Conservation (phyloP, 2,888 invertebrate genomes). For the Melikaiella ostensackeni region DNA sequence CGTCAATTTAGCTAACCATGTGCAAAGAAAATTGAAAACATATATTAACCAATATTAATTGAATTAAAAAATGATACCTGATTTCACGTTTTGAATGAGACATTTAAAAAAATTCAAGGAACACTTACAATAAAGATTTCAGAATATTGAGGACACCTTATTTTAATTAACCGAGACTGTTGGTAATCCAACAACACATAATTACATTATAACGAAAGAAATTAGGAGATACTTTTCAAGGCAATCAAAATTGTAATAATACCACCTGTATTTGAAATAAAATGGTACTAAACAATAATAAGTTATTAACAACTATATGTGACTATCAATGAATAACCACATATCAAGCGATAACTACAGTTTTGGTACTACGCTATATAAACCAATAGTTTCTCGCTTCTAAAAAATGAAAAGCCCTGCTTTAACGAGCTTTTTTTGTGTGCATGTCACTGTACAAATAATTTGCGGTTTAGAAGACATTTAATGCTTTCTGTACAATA, state of each 20-base stretch:
- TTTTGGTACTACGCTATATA: slow-evolving; percentile 34
- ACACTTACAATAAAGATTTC: slow-evolving; percentile 39
- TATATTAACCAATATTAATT: background rate
- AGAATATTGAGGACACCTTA: slow-evolving; percentile 20
- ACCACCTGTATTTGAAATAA: slow-evolving; percentile 23
- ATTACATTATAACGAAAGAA: background rate
- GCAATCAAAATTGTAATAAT: slow-evolving; percentile 23
- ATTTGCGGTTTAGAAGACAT: slow-evolving; percentile 45
- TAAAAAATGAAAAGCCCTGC: background rate
- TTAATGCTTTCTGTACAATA: slow-evolving; percentile 54
- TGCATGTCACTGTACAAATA: slow-evolving; percentile 37
- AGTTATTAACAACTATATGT: slow-evolving; percentile 34
- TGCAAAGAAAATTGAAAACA: background rate
- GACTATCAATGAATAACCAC: slow-evolving; percentile 21
- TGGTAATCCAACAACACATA: slow-evolving; percentile 17
- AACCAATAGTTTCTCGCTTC: slow-evolving; percentile 8
- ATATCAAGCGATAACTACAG: slow-evolving; percentile 27
- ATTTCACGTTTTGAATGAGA: background rate
- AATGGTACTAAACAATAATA: slow-evolving; percentile 23
- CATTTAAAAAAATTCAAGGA: background rate
- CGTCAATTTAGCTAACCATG: background rate
- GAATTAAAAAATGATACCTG: background rate
- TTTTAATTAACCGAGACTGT: slow-evolving; percentile 20
- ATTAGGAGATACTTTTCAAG: slow-evolving; percentile 13
- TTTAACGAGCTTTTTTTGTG: slow-evolving; percentile 23